phyloP scores from a whole-genome alignment of 2,113 vertebrate genomes.

The Nasalis larvatus region DNA sequence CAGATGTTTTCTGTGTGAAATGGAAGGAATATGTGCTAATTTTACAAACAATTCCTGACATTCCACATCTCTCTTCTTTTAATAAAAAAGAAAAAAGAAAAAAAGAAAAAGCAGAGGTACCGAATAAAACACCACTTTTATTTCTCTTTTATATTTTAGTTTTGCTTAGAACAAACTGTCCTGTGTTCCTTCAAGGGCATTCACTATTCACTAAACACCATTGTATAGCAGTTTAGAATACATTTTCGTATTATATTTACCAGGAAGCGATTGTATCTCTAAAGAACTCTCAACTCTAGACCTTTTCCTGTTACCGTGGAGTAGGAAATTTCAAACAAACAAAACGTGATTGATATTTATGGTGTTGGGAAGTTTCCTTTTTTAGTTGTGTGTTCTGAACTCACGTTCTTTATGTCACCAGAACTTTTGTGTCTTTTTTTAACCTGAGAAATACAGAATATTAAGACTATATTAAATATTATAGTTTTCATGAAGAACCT shows the following conservation, averaged over 20 bases:
- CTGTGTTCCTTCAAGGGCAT: conserved; percentile 36
- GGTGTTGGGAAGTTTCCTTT: not conserved
- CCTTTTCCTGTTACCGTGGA: conserved; percentile 39
- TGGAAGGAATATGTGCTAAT: conserved; percentile 37
- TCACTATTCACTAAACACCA: conserved; percentile 44
- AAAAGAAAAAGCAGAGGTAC: not conserved
- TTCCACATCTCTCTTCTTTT: conserved; percentile 42
- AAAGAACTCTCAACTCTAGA: not conserved
- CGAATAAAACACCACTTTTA: not conserved
- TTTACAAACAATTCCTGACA: conserved; percentile 54
- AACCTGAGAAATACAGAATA: not conserved
- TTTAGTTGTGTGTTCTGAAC: not conserved
- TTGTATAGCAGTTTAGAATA: conserved; percentile 28
- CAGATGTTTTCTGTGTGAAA: conserved; percentile 5
- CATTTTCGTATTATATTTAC: conserved; percentile 12
- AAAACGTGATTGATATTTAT: conserved; percentile 44
- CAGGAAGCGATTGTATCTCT: not conserved
- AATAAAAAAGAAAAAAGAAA: not conserved
- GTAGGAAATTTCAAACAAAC: conserved; percentile 42
- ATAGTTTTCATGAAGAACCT: not conserved
- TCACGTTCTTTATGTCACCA: not conserved
- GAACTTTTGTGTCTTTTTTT: not conserved
- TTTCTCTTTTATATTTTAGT: conserved; percentile 39
- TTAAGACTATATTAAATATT: conserved; percentile 6
- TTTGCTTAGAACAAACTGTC: conserved; percentile 25